A percentile compares a stretch with the other conserved stretches of the same genome.
Evolutionary conservation across 2,888 invertebrate genomes (phyloP).

Genomic region (Tuberolachnus salignus): DNA sequence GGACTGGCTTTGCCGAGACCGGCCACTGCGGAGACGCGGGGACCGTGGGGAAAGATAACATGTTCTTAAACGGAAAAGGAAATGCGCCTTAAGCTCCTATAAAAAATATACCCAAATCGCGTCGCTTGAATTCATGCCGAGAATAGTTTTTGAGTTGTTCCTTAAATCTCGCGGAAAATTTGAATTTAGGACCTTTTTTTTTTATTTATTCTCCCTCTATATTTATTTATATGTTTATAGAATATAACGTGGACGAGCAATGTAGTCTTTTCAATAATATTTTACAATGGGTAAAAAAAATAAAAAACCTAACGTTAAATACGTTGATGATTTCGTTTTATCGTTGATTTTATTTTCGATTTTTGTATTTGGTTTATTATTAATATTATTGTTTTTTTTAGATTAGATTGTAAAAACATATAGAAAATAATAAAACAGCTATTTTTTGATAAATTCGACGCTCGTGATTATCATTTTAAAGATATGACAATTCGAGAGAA

Average conservation of each 20-base stretch:
- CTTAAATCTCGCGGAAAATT: background rate
- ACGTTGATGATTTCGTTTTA: background rate
- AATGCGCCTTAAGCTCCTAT: slow-evolving; percentile 30
- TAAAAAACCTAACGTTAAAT: background rate
- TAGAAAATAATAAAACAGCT: too few relatives aligned
- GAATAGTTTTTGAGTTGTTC: slow-evolving; percentile 27
- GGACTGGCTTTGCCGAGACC: background rate
- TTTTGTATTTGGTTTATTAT: too few relatives aligned
- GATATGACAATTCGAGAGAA: too few relatives aligned
- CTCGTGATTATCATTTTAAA: too few relatives aligned
- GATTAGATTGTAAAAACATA: too few relatives aligned
- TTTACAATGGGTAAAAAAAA: background rate
- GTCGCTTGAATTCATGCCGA: slow-evolving; percentile 24
- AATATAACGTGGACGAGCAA: slow-evolving; percentile 17
- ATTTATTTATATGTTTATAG: too few relatives aligned
- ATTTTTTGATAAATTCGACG: too few relatives aligned
- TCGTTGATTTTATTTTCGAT: too few relatives aligned
- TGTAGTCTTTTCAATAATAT: background rate
- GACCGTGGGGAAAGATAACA: slow-evolving; percentile 18
- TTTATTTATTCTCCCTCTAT: too few relatives aligned
- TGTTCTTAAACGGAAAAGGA: slow-evolving; percentile 40
- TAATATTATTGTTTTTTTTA: too few relatives aligned
- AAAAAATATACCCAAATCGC: slow-evolving; percentile 31
- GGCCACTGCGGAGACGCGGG: background rate
- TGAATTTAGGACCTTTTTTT: slow-evolving; percentile 24